Conservation (phyloP, 2,888 invertebrate genomes). For the Nephrotoma appendiculata region DNA sequence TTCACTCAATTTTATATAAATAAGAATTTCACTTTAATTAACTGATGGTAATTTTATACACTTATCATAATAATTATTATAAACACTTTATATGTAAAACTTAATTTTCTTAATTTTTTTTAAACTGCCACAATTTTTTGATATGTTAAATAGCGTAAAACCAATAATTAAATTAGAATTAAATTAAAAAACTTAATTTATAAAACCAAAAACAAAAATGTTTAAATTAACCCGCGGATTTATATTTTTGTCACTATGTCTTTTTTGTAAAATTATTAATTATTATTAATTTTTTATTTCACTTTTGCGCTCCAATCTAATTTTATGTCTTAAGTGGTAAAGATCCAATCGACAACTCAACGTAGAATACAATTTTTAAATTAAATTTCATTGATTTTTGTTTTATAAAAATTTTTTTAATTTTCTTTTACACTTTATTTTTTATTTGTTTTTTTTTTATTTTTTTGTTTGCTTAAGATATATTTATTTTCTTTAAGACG, state of each 20-base stretch:
- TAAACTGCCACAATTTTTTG: background rate
- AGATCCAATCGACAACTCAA: background rate
- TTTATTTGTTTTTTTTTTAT: background rate
- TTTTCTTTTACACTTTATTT: background rate
- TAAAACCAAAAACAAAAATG: background rate
- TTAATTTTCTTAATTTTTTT: background rate
- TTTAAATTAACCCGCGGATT: background rate
- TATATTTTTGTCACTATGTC: background rate
- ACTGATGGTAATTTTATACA: background rate
- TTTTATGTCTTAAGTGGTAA: background rate
- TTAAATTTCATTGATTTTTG: background rate
- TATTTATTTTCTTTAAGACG: background rate
- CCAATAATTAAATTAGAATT: background rate
- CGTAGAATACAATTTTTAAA: background rate
- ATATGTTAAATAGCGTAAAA: background rate
- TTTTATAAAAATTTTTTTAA: background rate
- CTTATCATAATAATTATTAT: background rate
- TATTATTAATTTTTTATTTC: background rate
- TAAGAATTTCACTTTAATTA: background rate
- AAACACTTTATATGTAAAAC: background rate
- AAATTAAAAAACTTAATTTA: background rate
- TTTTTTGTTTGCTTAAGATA: background rate
- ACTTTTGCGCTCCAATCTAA: background rate
- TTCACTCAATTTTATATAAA: background rate
- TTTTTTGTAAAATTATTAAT: background rate